Percentiles rank a stretch among this genome's conserved stretches.
Evolutionary conservation across 2,113 vertebrate species (phyloP).

Genomic region (Todiramphus saurophagus): DNA sequence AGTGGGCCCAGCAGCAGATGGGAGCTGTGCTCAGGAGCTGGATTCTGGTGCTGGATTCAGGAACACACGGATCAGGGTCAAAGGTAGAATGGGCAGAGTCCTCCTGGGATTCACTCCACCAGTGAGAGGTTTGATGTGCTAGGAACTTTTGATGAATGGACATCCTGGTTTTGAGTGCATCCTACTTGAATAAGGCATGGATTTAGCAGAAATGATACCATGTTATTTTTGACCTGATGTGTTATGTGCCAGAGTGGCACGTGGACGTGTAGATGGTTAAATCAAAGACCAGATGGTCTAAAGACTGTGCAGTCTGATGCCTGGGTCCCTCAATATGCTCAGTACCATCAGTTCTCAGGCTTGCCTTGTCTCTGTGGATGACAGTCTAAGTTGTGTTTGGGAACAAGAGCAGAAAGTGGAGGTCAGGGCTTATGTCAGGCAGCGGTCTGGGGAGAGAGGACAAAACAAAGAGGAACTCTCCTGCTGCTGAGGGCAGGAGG

Average conservation of each 20-base stretch:
- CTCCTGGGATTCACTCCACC: neutral
- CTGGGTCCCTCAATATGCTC: neutral
- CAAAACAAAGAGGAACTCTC: neutral
- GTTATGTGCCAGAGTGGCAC: neutral
- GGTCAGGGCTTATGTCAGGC: neutral
- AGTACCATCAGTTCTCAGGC: neutral
- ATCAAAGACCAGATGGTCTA: neutral
- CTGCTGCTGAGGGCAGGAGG: neutral
- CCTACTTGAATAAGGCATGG: neutral
- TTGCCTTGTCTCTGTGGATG: neutral
- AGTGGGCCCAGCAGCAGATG: too few species aligned
- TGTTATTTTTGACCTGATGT: neutral
- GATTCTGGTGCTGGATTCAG: too few species aligned
- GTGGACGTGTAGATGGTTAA: too few species aligned
- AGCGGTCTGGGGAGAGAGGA: neutral
- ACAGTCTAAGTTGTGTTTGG: neutral
- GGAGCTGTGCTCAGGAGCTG: too few species aligned
- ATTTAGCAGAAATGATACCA: neutral
- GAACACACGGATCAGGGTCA: too few species aligned
- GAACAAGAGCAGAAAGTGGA: neutral
- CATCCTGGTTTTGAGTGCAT: neutral
- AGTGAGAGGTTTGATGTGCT: neutral
- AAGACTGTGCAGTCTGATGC: neutral
- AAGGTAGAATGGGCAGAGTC: too few species aligned
- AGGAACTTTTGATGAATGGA: neutral